phyloP scores from a whole-genome alignment of 2,888 invertebrate species.

The Anodontia alba region DNA sequence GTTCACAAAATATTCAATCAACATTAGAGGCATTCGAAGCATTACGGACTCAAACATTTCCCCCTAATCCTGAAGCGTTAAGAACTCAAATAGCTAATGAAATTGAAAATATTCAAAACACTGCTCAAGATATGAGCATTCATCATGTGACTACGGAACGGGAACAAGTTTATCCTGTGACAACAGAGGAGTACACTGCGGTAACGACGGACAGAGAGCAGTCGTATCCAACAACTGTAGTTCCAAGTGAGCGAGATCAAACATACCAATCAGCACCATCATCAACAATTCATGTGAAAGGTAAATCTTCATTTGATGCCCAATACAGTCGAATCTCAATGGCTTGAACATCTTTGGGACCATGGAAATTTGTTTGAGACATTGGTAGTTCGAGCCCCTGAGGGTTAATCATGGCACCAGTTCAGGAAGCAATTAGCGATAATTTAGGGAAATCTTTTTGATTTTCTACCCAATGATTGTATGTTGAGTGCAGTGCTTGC shows the following conservation, averaged over 20 bases:
- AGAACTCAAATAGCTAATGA: conserved; percentile 43
- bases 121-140: conserved; percentile 62
- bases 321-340: not conserved
- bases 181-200: conserved; percentile 13
- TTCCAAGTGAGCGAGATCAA: conserved; percentile 44
- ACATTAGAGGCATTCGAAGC: conserved; percentile 61
- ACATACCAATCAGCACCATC: conserved; percentile 46
- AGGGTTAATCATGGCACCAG: too few species aligned
- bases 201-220: conserved; percentile 49
- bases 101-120: conserved; percentile 55
- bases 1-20: conserved; percentile 61
- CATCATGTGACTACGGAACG: conserved; percentile 50
- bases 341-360: too few species aligned
- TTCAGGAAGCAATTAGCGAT: too few species aligned
- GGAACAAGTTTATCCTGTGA: conserved; percentile 45
- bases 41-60: conserved; percentile 61
- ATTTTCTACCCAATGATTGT: too few species aligned
- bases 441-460: too few species aligned
- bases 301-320: conserved; percentile 18
- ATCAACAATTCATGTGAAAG: conserved; percentile 51
- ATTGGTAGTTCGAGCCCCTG: too few species aligned
- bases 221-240: conserved; percentile 26
- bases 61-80: conserved; percentile 46
- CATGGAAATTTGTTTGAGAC: too few species aligned
- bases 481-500: too few species aligned